phyloP scores from a whole-genome alignment of 2,797 vertebrate genomes.

The Acridotheres tristis region DNA sequence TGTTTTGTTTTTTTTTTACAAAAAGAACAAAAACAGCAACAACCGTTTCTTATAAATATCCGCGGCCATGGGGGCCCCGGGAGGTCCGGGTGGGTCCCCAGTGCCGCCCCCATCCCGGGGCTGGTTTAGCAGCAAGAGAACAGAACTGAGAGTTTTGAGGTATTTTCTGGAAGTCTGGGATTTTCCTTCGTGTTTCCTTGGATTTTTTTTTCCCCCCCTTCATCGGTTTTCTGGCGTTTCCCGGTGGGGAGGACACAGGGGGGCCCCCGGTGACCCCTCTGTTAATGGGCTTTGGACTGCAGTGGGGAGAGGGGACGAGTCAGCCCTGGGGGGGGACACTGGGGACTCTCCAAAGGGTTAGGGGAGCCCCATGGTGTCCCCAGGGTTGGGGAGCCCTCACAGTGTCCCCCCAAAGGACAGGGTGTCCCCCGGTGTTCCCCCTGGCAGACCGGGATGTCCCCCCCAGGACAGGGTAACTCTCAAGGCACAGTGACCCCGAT shows the following conservation, averaged over 20 bases:
- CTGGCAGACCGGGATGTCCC: not conserved
- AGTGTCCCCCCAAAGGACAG: no score
- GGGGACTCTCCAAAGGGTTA: no score
- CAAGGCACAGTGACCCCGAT: not conserved
- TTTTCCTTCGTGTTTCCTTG: slow-evolving; percentile 48
- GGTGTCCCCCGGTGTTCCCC: not conserved
- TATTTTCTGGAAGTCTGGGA: slow-evolving; percentile 82
- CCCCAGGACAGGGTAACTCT: not conserved
- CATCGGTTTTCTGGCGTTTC: not conserved
- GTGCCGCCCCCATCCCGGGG: slow-evolving; percentile 17
- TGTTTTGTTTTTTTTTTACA: not conserved
- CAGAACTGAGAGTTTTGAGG: slow-evolving; percentile 88
- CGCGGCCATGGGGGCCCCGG: not conserved
- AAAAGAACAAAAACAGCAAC: not conserved
- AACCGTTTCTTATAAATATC: not conserved
- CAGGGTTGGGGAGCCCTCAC: not conserved
- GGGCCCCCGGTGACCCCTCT: slow-evolving; percentile 71
- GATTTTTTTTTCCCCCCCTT: not conserved
- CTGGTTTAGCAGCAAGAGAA: slow-evolving; percentile 90
- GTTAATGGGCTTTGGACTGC: slow-evolving; percentile 97
- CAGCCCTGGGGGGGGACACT: not conserved
- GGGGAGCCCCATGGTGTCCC: not conserved
- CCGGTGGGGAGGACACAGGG: not conserved
- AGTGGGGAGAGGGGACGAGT: slow-evolving; percentile 61
- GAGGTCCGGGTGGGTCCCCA: not conserved